Evolutionary conservation across 1,140 invertebrate species (phyloP).

Genomic region (Propsilocerus akamusi): DNA sequence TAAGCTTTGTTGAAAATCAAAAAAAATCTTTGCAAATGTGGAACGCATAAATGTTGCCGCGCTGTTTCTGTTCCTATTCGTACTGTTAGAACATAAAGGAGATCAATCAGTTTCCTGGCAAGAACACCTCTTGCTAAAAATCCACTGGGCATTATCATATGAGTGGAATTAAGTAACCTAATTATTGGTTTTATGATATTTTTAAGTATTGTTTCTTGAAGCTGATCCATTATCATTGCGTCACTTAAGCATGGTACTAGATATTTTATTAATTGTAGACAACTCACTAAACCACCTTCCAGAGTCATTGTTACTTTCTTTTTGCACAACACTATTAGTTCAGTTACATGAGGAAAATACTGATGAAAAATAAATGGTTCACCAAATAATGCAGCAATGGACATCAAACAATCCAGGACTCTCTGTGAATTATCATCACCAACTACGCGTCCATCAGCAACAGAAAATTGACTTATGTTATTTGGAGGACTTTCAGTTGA

Average conservation of each 20-base stretch:
- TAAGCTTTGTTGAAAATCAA: conserved; percentile 70
- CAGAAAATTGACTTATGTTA: conserved; percentile 28
- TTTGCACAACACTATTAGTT: conserved; percentile 56
- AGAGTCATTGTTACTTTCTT: conserved; percentile 59
- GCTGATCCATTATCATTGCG: conserved; percentile 64
- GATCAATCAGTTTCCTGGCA: conserved; percentile 61
- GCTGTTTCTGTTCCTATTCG: conserved; percentile 73
- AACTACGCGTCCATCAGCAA: conserved; percentile 36
- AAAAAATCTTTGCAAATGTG: conserved; percentile 57
- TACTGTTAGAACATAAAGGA: conserved; percentile 56
- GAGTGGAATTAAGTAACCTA: conserved; percentile 48
- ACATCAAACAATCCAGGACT: conserved; percentile 72
- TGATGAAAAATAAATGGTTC: conserved; percentile 86
- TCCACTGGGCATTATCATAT: conserved; percentile 62
- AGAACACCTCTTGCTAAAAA: conserved; percentile 47
- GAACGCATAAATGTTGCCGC: conserved; percentile 51
- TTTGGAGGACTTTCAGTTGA: conserved; percentile 6
- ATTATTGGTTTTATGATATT: conserved; percentile 61
- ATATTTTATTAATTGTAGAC: conserved; percentile 59
- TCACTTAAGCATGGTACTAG: conserved; percentile 70
- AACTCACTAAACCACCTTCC: conserved; percentile 77
- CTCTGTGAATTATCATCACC: conserved; percentile 70
- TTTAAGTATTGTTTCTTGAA: conserved; percentile 55
- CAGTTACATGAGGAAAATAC: conserved; percentile 83
- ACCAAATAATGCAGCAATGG: conserved; percentile 77